A percentile compares a stretch with the other conserved stretches of the same genome.
phyloP scores from a whole-genome alignment of 1,140 invertebrate species.

The Zaprionus nigranus region DNA sequence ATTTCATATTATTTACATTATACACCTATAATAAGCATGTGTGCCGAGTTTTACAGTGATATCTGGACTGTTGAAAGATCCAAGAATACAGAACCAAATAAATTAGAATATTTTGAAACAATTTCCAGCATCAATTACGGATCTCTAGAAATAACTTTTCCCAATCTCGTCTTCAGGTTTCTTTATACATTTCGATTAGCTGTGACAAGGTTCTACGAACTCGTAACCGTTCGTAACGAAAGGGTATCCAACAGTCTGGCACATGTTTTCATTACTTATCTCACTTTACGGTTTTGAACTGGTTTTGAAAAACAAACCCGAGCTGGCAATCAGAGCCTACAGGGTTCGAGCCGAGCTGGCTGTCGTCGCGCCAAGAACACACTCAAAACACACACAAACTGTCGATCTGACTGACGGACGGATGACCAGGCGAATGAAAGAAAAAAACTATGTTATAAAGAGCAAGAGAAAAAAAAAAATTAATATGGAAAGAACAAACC shows the following conservation, averaged over 20 bases:
- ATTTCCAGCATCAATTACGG: no score
- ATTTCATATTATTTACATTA: no score
- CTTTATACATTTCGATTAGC: no score
- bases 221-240: no score
- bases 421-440: conserved; percentile 28
- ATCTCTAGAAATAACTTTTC: no score
- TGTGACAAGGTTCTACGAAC: no score
- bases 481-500: conserved; percentile 52
- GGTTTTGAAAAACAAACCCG: conserved; percentile 52
- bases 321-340: conserved; percentile 77
- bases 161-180: no score
- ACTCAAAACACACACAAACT: conserved; percentile 27
- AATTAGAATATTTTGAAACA: no score
- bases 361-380: conserved; percentile 44
- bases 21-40: no score
- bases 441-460: conserved; percentile 70
- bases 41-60: no score
- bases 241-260: conserved; percentile 9
- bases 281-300: conserved; percentile 39
- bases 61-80: no score
- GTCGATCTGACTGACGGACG: neutral
- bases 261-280: conserved; percentile 35
- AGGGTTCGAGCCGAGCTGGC: conserved; percentile 66
- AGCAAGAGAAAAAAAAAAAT: conserved; percentile 61
- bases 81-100: no score